Evolutionary conservation across 2,113 vertebrate species (phyloP).

Genomic region (Tyrannus savana): DNA sequence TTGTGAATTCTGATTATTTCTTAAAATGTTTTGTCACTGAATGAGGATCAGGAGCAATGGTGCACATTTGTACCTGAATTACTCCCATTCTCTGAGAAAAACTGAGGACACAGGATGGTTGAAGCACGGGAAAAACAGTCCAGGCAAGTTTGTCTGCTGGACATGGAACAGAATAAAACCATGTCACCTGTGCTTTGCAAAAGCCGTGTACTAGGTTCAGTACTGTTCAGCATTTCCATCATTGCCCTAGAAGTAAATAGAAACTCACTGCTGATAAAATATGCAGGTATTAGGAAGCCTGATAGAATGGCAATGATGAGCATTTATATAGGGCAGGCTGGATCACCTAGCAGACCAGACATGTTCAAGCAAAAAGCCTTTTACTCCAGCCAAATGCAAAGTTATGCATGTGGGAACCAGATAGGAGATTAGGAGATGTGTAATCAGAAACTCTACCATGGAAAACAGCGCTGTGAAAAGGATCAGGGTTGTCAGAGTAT

Average conservation of each 20-base stretch:
- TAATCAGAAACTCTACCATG: conserved; percentile 38
- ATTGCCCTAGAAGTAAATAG: neutral
- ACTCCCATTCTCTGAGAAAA: neutral
- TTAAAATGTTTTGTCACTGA: neutral
- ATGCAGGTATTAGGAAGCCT: neutral
- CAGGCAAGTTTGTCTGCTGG: neutral
- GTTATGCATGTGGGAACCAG: conserved; percentile 39
- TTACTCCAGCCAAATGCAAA: conserved; percentile 35
- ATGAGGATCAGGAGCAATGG: neutral
- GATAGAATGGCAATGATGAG: neutral
- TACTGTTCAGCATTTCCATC: neutral
- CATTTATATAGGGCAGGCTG: neutral
- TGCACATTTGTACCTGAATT: neutral
- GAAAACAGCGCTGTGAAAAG: neutral
- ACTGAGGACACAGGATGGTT: neutral
- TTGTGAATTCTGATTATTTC: neutral
- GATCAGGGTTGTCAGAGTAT: neutral
- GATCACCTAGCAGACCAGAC: neutral
- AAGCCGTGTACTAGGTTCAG: neutral
- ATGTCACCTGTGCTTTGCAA: neutral
- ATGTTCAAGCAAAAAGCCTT: neutral
- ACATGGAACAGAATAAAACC: neutral
- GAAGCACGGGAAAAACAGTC: neutral
- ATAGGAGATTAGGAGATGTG: neutral
- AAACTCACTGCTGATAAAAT: neutral